These are phyloP conservation scores for Orius laevigatus DNA, from an alignment of 1,140 invertebrate genomes.

Conservation along the genomic window DNA sequence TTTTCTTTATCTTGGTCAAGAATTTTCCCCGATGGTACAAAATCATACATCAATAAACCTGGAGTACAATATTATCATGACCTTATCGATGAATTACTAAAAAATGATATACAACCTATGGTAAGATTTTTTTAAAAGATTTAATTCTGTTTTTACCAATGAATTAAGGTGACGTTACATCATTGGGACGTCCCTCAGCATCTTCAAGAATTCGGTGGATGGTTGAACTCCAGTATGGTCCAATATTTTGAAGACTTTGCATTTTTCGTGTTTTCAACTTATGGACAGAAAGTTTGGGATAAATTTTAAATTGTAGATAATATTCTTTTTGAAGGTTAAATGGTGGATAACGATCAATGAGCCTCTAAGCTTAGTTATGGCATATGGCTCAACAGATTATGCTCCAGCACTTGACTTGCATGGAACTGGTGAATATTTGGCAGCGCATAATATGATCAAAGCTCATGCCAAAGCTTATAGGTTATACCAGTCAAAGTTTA, in stretches of 20 bases:
- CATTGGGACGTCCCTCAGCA: constrained; percentile 36
- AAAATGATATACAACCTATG: constrained; percentile 34
- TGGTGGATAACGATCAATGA: constrained; percentile 40
- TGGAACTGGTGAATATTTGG: constrained; percentile 29
- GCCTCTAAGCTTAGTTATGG: constrained; percentile 44
- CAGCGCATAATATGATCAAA: constrained; percentile 26
- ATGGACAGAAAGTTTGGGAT: constrained; percentile 34
- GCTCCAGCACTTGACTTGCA: constrained; percentile 30
- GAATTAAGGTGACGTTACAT: constrained; percentile 30
- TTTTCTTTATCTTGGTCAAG: constrained; percentile 50
- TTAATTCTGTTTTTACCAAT: constrained; percentile 1
- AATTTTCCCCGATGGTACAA: constrained; percentile 38
- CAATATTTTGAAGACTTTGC: constrained; percentile 37
- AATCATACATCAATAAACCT: constrained; percentile 35
- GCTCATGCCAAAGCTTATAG: constrained; percentile 29
- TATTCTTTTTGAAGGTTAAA: constrained; percentile 21
- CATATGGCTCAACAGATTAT: constrained; percentile 32
- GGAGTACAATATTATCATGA: constrained; percentile 34
- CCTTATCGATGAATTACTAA: constrained; percentile 30
- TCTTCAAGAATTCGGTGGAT: constrained; percentile 41
- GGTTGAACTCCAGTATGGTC: constrained; percentile 37
- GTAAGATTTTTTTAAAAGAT: constrained; percentile 27
- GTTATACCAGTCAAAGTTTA: constrained; percentile 28
- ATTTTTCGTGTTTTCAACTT: constrained; percentile 31
- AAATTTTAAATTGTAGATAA: constrained; percentile 32